Base-by-base conservation (phyloP, 2,113 vertebrate species). In the Ochotona curzoniae region DNA sequence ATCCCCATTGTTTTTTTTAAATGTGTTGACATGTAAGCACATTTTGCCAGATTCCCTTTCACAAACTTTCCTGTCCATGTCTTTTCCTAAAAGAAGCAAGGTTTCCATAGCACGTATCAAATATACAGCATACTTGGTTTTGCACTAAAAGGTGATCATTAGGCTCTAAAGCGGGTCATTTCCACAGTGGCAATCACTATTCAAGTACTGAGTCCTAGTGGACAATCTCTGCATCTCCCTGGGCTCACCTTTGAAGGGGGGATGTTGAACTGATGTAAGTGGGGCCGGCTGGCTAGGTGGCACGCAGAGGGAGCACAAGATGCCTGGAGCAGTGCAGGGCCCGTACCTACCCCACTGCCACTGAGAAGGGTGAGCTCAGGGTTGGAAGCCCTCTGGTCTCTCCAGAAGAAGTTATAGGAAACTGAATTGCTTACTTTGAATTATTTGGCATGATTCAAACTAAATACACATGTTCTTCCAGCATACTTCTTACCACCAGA, bases 391-490 rank as follows among this genome's bases (percentile, higher is more conserved):
- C 25, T 78, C 60, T 63, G 89, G 21, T 2, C 60, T 90, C 86
- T 75, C 86, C 81, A 70, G 35, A 85, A 91, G 61, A 67, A 35
- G 30, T 9, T 23, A 20, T 64, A 21, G 60, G 69, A 80, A 89
- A 76, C 64, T 71, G 2, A 79, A 91, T 93, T 82, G 66, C 63
- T 15, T 76, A 26, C 76, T 89, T 81, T 81, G 84, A 44, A 44
- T 80, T 76, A 71, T 66, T 60, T 92, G 90, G 17, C 67, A 49
- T 81, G 32, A 81, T 28, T 81, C 61, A 47, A 80, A 60, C n/a
- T 66, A 44, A 44, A 44, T 6, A 63, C 35, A 57, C 23, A 75
- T 28, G 51, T 83, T 80, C 49, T 30, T 11, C 47, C 70, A 90
- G 87, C 57, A 38, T 3, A 51, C 35, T 83, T 79, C 28, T 83